Conservation (phyloP, 2,797 vertebrate species). For the Smutsia temminckii region DNA sequence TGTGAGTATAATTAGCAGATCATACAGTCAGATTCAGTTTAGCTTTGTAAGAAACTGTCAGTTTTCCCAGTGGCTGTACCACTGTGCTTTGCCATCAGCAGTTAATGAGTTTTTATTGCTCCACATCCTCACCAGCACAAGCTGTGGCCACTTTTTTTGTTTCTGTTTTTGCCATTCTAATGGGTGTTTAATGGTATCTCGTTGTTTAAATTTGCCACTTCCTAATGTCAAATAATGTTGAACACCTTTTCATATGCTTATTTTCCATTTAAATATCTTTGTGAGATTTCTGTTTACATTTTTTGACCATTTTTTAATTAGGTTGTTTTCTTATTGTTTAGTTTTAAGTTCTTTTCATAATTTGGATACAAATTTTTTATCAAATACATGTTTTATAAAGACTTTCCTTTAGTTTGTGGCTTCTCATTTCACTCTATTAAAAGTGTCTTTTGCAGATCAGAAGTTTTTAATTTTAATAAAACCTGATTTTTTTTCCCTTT, state of each 20-base stretch:
- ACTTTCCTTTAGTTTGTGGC: no score
- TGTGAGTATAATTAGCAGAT: background rate
- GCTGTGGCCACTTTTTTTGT: background rate
- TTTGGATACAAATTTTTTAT: background rate
- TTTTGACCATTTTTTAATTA: background rate
- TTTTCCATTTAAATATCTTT: background rate
- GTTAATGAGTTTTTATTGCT: background rate
- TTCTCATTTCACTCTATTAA: background rate
- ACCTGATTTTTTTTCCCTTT: background rate
- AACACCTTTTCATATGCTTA: background rate
- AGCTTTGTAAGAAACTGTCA: background rate
- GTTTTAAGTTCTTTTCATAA: background rate
- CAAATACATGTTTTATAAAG: background rate
- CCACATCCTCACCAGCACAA: accelerated
- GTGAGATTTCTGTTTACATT: background rate
- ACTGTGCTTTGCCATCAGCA: background rate
- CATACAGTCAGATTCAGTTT: background rate
- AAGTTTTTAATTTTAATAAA: background rate
- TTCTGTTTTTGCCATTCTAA: background rate
- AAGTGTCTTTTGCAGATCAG: background rate
- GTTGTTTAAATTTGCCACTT: background rate
- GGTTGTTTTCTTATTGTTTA: background rate
- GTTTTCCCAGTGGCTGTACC: background rate
- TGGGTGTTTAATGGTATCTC: background rate
- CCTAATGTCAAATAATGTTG: background rate